These are phyloP conservation scores for Alloscopus bannaensis DNA, from an alignment of 2,888 invertebrate species.

Conservation along the genomic window DNA sequence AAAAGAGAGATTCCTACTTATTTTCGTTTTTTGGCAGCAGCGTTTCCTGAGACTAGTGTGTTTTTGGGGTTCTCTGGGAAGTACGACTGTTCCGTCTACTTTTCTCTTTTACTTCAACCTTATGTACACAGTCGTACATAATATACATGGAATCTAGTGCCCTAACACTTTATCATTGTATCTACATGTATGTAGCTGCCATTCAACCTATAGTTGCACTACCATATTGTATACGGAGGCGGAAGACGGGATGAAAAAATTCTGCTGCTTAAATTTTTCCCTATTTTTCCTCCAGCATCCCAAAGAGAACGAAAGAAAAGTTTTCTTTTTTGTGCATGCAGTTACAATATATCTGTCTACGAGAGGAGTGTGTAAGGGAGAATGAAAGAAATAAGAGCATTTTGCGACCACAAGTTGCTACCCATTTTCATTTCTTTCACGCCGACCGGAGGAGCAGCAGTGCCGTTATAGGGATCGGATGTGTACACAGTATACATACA, in stretches of 20 bases:
- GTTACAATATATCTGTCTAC: too few species aligned
- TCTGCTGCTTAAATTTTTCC: slow-evolving; percentile 36
- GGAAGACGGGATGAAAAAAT: slow-evolving; percentile 33
- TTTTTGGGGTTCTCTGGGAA: not conserved
- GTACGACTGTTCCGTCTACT: not conserved
- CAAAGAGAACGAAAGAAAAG: slow-evolving; percentile 14
- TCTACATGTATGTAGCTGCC: too few species aligned
- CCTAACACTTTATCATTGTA: too few species aligned
- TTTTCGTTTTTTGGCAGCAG: slow-evolving; percentile 43
- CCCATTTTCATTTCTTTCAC: slow-evolving; percentile 21
- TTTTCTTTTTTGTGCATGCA: slow-evolving; percentile 11
- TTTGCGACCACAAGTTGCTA: slow-evolving; percentile 47
- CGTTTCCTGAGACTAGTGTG: slow-evolving; percentile 37
- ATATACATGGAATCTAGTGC: too few species aligned
- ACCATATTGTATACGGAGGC: slow-evolving; percentile 31
- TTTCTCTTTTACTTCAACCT: too few species aligned
- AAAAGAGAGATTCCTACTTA: not conserved
- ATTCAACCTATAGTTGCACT: too few species aligned
- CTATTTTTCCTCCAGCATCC: not conserved
- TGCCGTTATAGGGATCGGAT: too few species aligned
- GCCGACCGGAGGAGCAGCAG: not conserved
- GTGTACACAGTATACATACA: too few species aligned
- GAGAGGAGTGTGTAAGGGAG: not conserved
- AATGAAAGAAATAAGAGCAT: slow-evolving; percentile 19
- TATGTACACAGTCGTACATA: not conserved